Evolutionary conservation across 2,888 invertebrate species (phyloP).

Genomic region (Spodoptera littoralis): DNA sequence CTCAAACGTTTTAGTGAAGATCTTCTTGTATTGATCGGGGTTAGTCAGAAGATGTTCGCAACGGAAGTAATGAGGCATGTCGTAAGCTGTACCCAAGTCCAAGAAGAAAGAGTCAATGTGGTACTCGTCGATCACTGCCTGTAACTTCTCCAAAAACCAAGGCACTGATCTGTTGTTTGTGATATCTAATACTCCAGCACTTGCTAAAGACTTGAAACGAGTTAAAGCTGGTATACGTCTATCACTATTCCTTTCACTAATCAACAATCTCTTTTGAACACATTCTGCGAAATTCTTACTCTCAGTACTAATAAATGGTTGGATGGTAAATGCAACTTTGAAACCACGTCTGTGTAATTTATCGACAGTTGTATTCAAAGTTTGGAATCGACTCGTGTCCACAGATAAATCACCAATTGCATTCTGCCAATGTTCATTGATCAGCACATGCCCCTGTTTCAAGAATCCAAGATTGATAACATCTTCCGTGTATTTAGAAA

Average conservation of each 20-base stretch:
- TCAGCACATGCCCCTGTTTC: conserved; percentile 93
- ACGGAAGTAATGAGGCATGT: conserved; percentile 95
- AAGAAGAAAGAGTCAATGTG: conserved; percentile 95
- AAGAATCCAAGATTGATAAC: conserved; percentile 94
- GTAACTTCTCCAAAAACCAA: conserved; percentile 94
- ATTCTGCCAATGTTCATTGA: conserved; percentile 95
- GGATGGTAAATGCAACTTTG: conserved; percentile 95
- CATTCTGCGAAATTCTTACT: conserved; percentile 94
- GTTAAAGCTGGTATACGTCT: conserved; percentile 94
- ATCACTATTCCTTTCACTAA: conserved; percentile 94
- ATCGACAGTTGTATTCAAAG: conserved; percentile 93
- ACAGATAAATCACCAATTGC: conserved; percentile 95
- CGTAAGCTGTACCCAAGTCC: conserved; percentile 94
- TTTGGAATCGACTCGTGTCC: conserved; percentile 93
- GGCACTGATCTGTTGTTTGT: conserved; percentile 94
- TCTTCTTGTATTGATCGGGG: conserved; percentile 94
- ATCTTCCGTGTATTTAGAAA: conserved; percentile 95
- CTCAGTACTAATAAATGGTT: conserved; percentile 96
- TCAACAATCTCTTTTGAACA: conserved; percentile 92
- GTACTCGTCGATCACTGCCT: conserved; percentile 91
- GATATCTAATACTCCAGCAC: conserved; percentile 95
- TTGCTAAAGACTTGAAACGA: conserved; percentile 93
- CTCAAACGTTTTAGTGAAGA: conserved; percentile 91
- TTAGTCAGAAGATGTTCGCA: conserved; percentile 92
- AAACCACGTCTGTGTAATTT: conserved; percentile 95